Percentiles rank a stretch among this genome's conserved stretches.
These are phyloP conservation scores for Scaptomyza cyrtandrae DNA, from an alignment of 2,888 invertebrate species.

Conservation along the genomic window DNA sequence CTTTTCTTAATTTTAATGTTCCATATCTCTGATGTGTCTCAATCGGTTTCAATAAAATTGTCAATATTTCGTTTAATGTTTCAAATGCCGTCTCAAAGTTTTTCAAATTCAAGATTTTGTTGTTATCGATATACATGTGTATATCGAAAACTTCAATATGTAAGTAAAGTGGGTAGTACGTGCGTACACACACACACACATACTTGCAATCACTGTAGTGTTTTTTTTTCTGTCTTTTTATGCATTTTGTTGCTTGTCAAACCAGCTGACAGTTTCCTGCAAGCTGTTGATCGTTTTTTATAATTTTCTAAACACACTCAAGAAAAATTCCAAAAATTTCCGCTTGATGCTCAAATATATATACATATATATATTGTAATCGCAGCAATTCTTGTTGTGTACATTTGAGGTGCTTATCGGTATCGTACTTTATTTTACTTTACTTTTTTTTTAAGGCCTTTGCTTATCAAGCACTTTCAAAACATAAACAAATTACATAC, in stretches of 20 bases:
- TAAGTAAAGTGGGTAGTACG: too few species aligned
- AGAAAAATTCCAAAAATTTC: constrained; percentile 60
- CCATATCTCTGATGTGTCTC: too few species aligned
- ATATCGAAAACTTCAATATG: too few species aligned
- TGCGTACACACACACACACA: too few species aligned
- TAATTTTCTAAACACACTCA: constrained; percentile 19
- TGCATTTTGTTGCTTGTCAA: constrained; percentile 21
- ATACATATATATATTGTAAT: not conserved
- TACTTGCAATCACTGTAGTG: too few species aligned
- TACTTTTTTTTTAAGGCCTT: constrained; percentile 5
- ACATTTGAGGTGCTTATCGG: constrained; percentile 38
- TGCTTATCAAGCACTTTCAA: constrained; percentile 56
- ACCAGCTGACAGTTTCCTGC: constrained; percentile 60
- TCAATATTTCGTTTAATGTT: too few species aligned
- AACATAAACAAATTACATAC: constrained; percentile 24
- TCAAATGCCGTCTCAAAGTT: too few species aligned
- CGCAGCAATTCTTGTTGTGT: not conserved
- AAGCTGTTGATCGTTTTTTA: constrained; percentile 43
- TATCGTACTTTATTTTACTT: constrained; percentile 23
- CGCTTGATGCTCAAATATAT: constrained; percentile 8
- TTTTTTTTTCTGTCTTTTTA: not conserved
- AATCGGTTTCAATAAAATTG: too few species aligned
- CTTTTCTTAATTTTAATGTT: too few species aligned
- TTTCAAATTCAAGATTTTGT: too few species aligned
- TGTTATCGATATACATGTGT: too few species aligned